phyloP scores from a whole-genome alignment of 2,797 vertebrate species.

The Gastrophryne carolinensis region DNA sequence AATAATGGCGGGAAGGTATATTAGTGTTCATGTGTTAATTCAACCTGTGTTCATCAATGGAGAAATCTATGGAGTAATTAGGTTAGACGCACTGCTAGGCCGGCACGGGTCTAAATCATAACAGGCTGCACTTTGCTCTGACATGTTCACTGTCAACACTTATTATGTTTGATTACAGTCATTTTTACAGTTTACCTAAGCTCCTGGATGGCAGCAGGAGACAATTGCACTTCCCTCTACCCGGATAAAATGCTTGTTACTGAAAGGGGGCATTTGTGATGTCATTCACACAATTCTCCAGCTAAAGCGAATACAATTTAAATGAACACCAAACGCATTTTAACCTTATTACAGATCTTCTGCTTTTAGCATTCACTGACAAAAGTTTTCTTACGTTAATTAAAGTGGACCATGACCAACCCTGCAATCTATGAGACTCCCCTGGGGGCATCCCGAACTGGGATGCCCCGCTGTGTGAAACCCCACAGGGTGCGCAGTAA shows the following conservation, averaged over 20 bases:
- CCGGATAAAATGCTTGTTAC: slow-evolving; percentile 6
- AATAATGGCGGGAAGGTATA: slow-evolving; percentile 82
- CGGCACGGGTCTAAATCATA: slow-evolving; percentile 72
- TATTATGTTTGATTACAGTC: slow-evolving; percentile 62
- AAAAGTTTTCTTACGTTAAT: too few species aligned
- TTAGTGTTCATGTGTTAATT: slow-evolving; percentile 86
- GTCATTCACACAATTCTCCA: neutral
- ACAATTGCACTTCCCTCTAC: slow-evolving; percentile 47
- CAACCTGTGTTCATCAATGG: slow-evolving; percentile 84
- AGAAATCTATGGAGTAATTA: slow-evolving; percentile 93
- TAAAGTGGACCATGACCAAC: too few species aligned
- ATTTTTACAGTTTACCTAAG: slow-evolving; percentile 72
- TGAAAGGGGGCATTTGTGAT: slow-evolving; percentile 1
- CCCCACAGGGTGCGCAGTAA: too few species aligned
- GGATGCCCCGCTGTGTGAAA: too few species aligned
- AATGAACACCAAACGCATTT: too few species aligned
- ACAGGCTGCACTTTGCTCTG: slow-evolving; percentile 56
- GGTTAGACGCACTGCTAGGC: slow-evolving; percentile 69
- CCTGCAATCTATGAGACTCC: too few species aligned
- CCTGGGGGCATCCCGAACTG: too few species aligned
- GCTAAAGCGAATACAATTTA: too few species aligned
- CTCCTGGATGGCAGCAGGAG: slow-evolving; percentile 60
- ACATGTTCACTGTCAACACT: slow-evolving; percentile 76
- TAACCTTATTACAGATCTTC: too few species aligned
- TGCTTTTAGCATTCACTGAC: too few species aligned